A percentile compares a stretch with the other conserved stretches of the same genome.
phyloP scores from a whole-genome alignment of 2,113 vertebrate genomes.

The Rhinichthys klamathensis region DNA sequence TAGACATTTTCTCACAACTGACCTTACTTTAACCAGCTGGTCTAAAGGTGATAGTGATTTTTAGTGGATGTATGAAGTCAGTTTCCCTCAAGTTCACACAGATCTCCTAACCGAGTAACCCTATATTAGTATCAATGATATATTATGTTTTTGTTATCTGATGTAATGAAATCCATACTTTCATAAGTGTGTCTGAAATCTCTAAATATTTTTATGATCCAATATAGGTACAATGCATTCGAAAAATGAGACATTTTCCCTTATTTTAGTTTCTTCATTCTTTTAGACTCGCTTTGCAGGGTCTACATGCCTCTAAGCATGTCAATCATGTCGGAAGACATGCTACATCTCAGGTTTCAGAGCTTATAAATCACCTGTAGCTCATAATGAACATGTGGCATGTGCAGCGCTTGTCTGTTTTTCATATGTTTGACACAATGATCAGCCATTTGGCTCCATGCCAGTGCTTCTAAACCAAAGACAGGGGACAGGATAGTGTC shows the following conservation, averaged over 20 bases:
- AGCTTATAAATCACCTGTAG: constrained; percentile 23
- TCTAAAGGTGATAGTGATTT: neutral
- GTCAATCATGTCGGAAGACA: constrained; percentile 5
- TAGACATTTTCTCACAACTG: neutral
- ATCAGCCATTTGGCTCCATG: neutral
- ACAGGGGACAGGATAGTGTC: constrained; percentile 16
- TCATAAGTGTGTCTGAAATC: neutral
- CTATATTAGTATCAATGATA: neutral
- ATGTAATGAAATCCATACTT: neutral
- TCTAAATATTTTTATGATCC: neutral
- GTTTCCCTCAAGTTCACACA: neutral
- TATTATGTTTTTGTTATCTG: neutral
- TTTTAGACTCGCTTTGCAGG: neutral
- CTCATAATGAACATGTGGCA: neutral
- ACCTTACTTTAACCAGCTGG: neutral
- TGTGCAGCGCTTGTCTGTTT: neutral
- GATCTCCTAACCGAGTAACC: neutral
- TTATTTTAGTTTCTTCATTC: neutral
- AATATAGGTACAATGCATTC: no score
- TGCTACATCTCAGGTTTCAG: constrained; percentile 40
- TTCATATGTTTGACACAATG: neutral
- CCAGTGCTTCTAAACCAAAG: neutral
- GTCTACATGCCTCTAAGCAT: neutral
- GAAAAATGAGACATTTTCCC: neutral
- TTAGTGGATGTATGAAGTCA: neutral